Evolutionary conservation across 2,888 invertebrate genomes (phyloP).

Genomic region (Lithodes maja): DNA sequence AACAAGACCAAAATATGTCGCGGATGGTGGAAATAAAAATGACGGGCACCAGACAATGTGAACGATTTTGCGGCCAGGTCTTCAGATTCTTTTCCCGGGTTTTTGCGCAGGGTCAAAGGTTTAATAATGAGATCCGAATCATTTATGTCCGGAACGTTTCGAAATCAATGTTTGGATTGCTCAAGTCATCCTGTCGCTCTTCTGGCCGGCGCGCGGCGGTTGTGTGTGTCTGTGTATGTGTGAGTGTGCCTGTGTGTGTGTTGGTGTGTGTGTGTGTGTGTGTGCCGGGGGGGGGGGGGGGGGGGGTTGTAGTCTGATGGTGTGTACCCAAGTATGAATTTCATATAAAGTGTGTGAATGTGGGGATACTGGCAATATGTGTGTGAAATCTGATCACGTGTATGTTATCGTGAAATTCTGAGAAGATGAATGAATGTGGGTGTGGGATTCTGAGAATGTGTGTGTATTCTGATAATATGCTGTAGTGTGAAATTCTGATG

Average conservation of each 20-base stretch:
- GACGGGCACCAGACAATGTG: neutral
- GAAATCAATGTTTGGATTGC: neutral
- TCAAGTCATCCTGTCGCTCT: neutral
- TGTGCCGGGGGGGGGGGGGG: too few species aligned
- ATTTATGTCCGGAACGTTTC: conserved; percentile 1
- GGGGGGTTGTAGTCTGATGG: conserved; percentile 2
- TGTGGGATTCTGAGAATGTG: too few species aligned
- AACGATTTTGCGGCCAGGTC: neutral
- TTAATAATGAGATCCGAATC: neutral
- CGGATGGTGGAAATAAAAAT: neutral
- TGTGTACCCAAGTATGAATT: conserved; percentile 1
- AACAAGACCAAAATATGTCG: neutral
- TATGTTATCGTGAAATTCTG: conserved; percentile 16
- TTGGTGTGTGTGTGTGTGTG: conserved; percentile 18
- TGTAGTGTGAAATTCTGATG: too few species aligned
- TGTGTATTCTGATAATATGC: too few species aligned
- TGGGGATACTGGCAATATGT: neutral
- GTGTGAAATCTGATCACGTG: neutral
- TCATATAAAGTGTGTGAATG: neutral
- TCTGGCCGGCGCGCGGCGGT: neutral
- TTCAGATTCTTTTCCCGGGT: neutral
- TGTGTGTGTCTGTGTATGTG: conserved; percentile 14
- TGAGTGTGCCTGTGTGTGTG: conserved; percentile 25
- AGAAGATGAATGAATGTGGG: neutral
- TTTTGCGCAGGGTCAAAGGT: neutral